phyloP scores from a whole-genome alignment of 2,797 vertebrate genomes.

The Meriones psammophilus region DNA sequence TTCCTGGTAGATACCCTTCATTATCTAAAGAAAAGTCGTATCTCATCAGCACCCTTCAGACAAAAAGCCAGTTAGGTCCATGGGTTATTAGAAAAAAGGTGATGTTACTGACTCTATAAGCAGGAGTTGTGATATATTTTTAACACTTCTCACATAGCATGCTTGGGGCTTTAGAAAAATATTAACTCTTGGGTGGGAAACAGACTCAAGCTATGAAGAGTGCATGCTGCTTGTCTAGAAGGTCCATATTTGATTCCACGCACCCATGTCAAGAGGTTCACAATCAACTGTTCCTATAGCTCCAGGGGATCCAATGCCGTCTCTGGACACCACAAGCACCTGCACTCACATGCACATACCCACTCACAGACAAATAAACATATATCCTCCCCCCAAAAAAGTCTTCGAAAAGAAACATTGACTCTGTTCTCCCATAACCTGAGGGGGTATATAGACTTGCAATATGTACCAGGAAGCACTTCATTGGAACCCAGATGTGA shows the following conservation, averaged over 20 bases:
- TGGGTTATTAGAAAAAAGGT: constrained; percentile 26
- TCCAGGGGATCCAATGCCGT: background rate
- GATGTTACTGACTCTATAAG: background rate
- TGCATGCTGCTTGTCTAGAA: background rate
- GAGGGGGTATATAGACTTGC: constrained; percentile 5
- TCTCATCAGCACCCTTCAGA: background rate
- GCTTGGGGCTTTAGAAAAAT: background rate
- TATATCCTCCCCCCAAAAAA: background rate
- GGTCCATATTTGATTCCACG: background rate
- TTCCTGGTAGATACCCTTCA: constrained; percentile 2
- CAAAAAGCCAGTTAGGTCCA: background rate
- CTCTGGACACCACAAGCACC: background rate
- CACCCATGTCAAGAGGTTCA: background rate
- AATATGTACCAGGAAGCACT: background rate
- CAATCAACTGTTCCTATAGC: background rate
- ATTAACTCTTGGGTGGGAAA: background rate
- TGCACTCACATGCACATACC: background rate
- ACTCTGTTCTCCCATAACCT: constrained; percentile 43
- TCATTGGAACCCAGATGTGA: background rate
- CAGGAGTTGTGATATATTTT: background rate
- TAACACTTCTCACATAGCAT: background rate
- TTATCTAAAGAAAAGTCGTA: constrained; percentile 53
- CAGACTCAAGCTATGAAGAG: background rate
- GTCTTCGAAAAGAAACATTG: constrained; percentile 20
- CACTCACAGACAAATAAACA: background rate